phyloP scores from a whole-genome alignment of 2,888 invertebrate species.

The Melanophora roralis region DNA sequence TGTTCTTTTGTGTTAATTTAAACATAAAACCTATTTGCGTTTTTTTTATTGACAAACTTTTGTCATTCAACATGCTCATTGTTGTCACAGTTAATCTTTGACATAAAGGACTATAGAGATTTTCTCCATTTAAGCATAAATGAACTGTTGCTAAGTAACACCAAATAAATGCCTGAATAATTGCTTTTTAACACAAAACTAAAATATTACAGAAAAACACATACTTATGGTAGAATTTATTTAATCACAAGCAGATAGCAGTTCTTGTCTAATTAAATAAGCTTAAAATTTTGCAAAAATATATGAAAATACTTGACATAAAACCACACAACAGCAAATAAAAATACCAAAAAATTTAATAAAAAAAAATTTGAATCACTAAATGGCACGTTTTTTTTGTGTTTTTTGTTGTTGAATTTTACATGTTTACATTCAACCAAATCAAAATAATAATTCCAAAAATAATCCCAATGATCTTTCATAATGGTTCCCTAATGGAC shows the following conservation, averaged over 20 bases:
- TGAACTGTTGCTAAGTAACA: neutral
- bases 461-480: constrained; percentile 32
- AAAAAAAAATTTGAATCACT: neutral
- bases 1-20: too few species aligned
- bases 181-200: neutral
- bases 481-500: constrained; percentile 44
- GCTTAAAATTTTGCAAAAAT: neutral
- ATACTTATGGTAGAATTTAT: neutral
- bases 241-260: neutral
- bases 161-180: neutral
- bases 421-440: constrained; percentile 5
- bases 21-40: too few species aligned
- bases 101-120: too few species aligned
- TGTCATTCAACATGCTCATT: too few species aligned
- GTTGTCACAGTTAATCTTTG: too few species aligned
- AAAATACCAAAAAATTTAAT: neutral
- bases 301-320: neutral
- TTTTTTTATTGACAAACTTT: too few species aligned
- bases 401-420: too few species aligned
- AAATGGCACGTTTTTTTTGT: neutral
- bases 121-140: neutral
- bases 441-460: constrained; percentile 32
- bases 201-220: neutral
- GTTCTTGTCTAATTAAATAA: neutral
- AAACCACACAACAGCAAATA: constrained; percentile 23